Conservation (phyloP, 2,113 vertebrate genomes). For the Halcyon senegalensis region DNA sequence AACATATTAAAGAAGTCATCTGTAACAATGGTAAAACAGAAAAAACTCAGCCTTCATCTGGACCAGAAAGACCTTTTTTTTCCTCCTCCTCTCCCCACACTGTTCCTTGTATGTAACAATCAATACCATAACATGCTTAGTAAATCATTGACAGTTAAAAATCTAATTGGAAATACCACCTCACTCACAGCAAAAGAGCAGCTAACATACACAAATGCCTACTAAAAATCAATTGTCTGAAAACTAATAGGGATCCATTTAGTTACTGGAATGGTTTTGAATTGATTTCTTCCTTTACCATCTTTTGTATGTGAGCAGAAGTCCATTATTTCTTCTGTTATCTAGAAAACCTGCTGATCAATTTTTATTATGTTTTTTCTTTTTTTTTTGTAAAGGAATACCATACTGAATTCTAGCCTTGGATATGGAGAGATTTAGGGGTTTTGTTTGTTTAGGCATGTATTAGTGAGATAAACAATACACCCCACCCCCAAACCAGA, state of each 20-base stretch:
- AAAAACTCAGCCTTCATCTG: background rate
- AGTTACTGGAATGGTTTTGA: background rate
- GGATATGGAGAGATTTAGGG: background rate
- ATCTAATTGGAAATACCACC: background rate
- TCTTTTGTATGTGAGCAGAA: background rate
- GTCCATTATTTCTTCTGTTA: background rate
- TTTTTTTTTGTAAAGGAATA: background rate
- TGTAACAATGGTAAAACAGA: background rate
- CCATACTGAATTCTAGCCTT: background rate
- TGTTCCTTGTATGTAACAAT: background rate
- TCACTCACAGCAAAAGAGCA: background rate
- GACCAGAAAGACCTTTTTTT: background rate
- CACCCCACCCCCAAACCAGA: background rate
- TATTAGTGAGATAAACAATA: background rate
- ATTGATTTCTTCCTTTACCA: background rate
- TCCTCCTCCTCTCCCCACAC: accelerated
- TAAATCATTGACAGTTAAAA: background rate
- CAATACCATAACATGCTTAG: background rate
- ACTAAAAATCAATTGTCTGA: background rate
- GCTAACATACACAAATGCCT: background rate
- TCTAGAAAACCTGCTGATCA: background rate
- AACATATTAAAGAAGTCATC: background rate
- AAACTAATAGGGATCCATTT: background rate
- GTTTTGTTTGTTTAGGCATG: background rate
- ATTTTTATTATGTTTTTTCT: background rate